Evolutionary conservation across 2,113 vertebrate species (phyloP), one percentile per base, ranked within the genome.

Genomic region (Apodemus speciosus): DNA sequence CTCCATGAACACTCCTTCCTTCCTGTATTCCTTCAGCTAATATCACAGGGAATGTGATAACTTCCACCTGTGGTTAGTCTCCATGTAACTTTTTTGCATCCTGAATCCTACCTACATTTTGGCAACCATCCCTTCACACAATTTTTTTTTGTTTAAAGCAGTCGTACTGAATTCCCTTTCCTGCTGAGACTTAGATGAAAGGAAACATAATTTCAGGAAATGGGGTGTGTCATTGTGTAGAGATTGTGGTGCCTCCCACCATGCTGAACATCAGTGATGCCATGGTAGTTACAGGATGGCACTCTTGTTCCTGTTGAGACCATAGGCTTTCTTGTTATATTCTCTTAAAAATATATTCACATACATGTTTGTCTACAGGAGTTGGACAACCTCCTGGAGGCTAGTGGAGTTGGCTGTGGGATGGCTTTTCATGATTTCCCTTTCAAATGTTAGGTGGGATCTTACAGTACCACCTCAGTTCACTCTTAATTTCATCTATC

Each of bases 121-220:
- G 27, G 11, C 4, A 81, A 43, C 51, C 6, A 14, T 69, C 8
- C 10, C 62, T 43, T 90, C 40, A 14, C 21, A 15, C 23, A 32
- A 18, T 25, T 40, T 40, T 93, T 93, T 53, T 90, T 90, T 38
- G 30, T 30, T 71, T 81, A 90, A 77, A 72, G 40, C 43, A 58
- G 58, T 51, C 60, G 10, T 32, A 20, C 30, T 46, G 85, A 85
- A 69, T 94, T 79, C 18, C 1, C 21, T 85, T 94, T 85, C 76
- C 71, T 75, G 43, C 46, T 9, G 32, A 68, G 84, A 56, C 35
- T 71, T 56, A 88, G 35, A 79, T 49, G 38, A 35, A 79, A 38
- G 25, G 79, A 72, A 56, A 14, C 32, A 76, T 3, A 76, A 38
- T n/a, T 30, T 6, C 27, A 43, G 58, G 6, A 38, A 51, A 40